phyloP scores from a whole-genome alignment of 2,113 vertebrate species.

The Aix galericulata region DNA sequence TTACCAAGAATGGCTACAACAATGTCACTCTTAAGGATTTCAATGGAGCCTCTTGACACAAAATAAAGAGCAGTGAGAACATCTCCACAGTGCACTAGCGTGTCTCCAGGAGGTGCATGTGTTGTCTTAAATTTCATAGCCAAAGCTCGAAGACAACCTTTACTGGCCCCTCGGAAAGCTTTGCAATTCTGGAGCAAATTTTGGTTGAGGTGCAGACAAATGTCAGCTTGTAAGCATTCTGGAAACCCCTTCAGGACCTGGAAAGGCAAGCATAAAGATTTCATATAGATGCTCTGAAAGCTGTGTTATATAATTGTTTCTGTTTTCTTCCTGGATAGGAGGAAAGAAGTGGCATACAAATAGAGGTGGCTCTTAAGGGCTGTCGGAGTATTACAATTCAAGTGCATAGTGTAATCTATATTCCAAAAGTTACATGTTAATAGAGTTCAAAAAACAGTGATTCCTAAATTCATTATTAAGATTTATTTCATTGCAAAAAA shows the following conservation, averaged over 20 bases:
- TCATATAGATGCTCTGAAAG: constrained; percentile 41
- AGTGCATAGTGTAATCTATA: constrained; percentile 11
- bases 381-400: not conserved
- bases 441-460: constrained; percentile 11
- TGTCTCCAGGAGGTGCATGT: constrained; percentile 96
- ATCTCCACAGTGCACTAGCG: constrained; percentile 93
- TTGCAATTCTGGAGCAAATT: constrained; percentile 93
- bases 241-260: constrained; percentile 99
- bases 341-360: not conserved
- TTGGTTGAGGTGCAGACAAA: constrained; percentile 96
- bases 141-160: constrained; percentile 96
- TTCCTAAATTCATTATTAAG: not conserved
- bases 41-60: constrained; percentile 94
- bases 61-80: constrained; percentile 97
- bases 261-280: constrained; percentile 63
- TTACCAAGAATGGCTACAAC: constrained; percentile 98
- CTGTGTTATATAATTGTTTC: not conserved
- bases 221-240: constrained; percentile 98
- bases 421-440: constrained; percentile 22
- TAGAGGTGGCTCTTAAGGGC: not conserved
- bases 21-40: constrained; percentile 97
- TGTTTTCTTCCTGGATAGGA: constrained; percentile 30
- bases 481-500: constrained; percentile 10
- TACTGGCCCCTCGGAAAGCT: constrained; percentile 93
- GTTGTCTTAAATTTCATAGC: constrained; percentile 98